Evolutionary conservation across 2,888 invertebrate genomes (phyloP).

Genomic region (Quadriops clusia): DNA sequence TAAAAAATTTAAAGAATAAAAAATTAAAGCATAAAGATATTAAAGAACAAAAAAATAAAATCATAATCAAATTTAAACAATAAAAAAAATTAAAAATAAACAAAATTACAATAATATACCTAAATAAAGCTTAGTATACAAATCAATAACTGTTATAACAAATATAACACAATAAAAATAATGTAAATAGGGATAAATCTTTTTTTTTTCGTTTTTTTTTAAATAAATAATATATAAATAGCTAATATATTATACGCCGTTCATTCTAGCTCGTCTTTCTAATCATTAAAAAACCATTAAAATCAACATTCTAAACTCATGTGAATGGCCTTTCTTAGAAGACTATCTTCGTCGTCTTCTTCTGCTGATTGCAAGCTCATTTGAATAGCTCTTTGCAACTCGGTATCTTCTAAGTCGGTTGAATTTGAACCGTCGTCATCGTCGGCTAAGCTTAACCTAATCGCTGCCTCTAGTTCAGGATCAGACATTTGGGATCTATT

Average conservation of each 20-base stretch:
- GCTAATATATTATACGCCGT: conserved; percentile 1
- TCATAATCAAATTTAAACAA: too few relatives aligned
- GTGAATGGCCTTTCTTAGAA: conserved; percentile 33
- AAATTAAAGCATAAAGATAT: too few relatives aligned
- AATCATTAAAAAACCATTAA: conserved; percentile 9
- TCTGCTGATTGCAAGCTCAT: conserved; percentile 34
- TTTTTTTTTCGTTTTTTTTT: conserved; percentile 3
- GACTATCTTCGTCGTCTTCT: conserved; percentile 29
- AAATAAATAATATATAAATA: neutral
- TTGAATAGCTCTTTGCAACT: conserved; percentile 39
- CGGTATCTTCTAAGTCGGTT: conserved; percentile 37
- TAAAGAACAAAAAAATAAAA: too few relatives aligned
- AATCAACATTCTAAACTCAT: conserved; percentile 33
- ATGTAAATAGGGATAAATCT: too few relatives aligned
- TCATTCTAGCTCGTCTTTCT: too few relatives aligned
- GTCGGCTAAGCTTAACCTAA: conserved; percentile 37
- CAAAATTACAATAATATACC: too few relatives aligned
- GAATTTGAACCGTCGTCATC: too few relatives aligned
- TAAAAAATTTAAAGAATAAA: too few relatives aligned
- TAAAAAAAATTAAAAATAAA: too few relatives aligned
- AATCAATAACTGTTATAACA: conserved; percentile 1
- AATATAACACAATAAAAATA: too few relatives aligned
- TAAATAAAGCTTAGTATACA: conserved; percentile 3
- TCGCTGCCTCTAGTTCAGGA: conserved; percentile 39
- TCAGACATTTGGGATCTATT: too few relatives aligned